Evolutionary conservation across 2,113 vertebrate species (phyloP).

Genomic region (Pterocles burchelli): DNA sequence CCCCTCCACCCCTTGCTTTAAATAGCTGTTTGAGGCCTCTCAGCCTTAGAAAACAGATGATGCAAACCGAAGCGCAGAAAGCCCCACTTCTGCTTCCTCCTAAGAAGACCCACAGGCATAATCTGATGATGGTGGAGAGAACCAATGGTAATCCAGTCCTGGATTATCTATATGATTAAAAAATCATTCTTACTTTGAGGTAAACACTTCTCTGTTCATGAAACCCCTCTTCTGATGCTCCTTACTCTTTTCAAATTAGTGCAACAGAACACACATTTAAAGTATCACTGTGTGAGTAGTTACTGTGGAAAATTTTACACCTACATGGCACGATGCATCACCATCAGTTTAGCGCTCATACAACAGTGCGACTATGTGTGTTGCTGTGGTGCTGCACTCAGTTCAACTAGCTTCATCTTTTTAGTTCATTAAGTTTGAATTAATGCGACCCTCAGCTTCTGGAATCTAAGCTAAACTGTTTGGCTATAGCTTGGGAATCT

Average conservation of each 20-base stretch:
- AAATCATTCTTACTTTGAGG: not conserved
- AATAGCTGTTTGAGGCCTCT: not conserved
- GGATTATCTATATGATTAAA: not conserved
- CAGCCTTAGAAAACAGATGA: not conserved
- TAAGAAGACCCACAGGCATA: not conserved
- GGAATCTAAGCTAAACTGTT: not conserved
- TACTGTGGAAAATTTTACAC: not conserved
- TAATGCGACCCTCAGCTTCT: not conserved
- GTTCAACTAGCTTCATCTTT: not conserved
- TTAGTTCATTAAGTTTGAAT: not conserved
- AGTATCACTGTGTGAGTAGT: not conserved
- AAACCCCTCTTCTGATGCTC: not conserved
- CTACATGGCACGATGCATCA: not conserved
- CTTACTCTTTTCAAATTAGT: not conserved
- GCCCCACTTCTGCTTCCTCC: not conserved
- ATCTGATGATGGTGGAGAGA: not conserved
- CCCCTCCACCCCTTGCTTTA: not conserved
- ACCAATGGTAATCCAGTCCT: not conserved
- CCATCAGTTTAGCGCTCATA: not conserved
- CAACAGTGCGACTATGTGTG: not conserved
- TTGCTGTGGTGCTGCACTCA: not conserved
- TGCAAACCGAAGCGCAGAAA: accelerated
- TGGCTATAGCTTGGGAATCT: not conserved
- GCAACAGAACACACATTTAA: accelerated
- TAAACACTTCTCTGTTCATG: not conserved